phyloP scores from a whole-genome alignment of 2,113 vertebrate species.

The Chloropsis cyanopogon region DNA sequence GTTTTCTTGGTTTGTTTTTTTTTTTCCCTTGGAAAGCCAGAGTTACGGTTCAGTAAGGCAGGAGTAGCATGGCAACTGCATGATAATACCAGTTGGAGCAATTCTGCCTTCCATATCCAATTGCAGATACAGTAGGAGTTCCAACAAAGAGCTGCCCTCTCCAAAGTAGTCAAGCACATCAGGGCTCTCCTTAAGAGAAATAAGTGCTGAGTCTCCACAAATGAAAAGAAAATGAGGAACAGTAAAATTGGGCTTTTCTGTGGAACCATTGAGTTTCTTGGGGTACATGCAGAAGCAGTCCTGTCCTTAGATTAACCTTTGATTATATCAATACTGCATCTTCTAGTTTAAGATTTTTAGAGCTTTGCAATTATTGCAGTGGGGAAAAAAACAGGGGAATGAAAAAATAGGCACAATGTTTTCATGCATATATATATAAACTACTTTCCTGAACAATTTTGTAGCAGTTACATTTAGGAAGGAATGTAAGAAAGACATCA shows the following conservation, averaged over 20 bases:
- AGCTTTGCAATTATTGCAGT: slow-evolving; percentile 11
- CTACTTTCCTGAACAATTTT: not conserved
- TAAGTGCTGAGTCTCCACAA: not conserved
- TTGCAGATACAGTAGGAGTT: not conserved
- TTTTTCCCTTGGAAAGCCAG: not conserved
- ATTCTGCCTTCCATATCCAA: not conserved
- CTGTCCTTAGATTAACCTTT: not conserved
- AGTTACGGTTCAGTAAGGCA: not conserved
- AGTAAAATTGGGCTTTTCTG: not conserved
- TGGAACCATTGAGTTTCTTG: not conserved
- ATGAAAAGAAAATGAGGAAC: not conserved
- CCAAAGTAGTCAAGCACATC: not conserved
- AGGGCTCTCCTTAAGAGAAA: not conserved
- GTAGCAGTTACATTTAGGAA: not conserved
- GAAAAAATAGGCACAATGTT: not conserved
- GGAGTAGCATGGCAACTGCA: not conserved
- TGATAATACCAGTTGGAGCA: not conserved
- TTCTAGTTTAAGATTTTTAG: not conserved
- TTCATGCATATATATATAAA: not conserved
- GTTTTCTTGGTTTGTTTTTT: not conserved
- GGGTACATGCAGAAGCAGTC: not conserved
- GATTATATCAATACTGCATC: not conserved
- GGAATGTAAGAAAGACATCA: not conserved
- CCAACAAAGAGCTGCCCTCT: not conserved
- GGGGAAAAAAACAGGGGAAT: not conserved